Evolutionary conservation across 2,113 vertebrate species (phyloP).

Genomic region (Tachuris rubrigastra): DNA sequence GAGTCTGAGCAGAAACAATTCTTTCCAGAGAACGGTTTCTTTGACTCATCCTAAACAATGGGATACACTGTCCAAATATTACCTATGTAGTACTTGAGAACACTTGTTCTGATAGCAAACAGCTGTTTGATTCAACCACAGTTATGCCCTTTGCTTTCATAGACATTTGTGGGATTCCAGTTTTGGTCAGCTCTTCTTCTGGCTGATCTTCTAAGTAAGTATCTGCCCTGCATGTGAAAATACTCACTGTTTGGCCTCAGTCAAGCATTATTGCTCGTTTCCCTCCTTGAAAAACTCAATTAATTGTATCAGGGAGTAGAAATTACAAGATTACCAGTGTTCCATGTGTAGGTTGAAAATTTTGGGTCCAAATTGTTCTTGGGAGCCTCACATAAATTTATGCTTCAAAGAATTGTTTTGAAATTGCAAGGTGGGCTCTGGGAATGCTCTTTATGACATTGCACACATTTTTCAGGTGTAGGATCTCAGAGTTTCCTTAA

Average conservation of each 20-base stretch:
- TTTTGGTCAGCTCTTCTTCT: neutral
- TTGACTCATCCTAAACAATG: neutral
- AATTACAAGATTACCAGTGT: neutral
- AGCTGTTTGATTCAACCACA: neutral
- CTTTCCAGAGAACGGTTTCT: neutral
- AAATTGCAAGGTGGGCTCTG: neutral
- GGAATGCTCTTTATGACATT: neutral
- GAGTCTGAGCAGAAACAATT: constrained; percentile 13
- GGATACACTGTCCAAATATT: neutral
- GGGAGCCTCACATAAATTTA: neutral
- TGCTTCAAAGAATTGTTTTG: neutral
- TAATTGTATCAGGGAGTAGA: neutral
- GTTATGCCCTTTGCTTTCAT: neutral
- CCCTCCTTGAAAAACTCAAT: neutral
- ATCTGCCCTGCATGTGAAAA: neutral
- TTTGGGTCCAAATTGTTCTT: neutral
- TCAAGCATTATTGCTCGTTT: neutral
- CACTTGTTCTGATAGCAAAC: neutral
- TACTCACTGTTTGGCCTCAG: neutral
- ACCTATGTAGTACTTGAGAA: neutral
- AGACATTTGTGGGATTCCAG: neutral
- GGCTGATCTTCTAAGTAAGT: neutral
- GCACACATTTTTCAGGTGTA: neutral
- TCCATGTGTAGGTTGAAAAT: neutral
- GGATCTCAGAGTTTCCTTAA: neutral